A percentile compares a stretch with the other conserved stretches of the same genome.
Conservation (phyloP, 2,888 invertebrate genomes). For the Apodemia mormo region DNA sequence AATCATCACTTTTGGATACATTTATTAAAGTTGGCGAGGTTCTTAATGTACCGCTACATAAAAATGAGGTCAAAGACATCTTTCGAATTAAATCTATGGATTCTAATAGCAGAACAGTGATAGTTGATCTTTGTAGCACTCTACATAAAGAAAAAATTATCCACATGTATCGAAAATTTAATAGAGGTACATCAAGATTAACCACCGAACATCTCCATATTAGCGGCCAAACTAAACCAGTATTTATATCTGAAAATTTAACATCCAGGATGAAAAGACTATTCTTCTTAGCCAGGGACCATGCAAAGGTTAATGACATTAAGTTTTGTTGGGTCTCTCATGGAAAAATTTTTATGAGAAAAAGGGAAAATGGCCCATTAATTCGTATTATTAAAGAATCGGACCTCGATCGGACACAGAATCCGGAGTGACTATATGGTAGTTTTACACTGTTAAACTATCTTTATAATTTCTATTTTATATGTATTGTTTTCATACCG, state of each 20-base stretch:
- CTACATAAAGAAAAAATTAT: constrained; percentile 23
- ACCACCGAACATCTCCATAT: not conserved
- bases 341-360: constrained; percentile 8
- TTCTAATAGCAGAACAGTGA: constrained; percentile 23
- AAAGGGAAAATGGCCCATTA: constrained; percentile 3
- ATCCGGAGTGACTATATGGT: not conserved
- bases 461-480: not conserved
- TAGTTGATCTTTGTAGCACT: constrained; percentile 28
- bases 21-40: not conserved
- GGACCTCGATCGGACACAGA: too few relatives aligned
- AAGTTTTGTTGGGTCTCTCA: not conserved
- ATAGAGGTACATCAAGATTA: constrained; percentile 3
- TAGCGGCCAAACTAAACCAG: not conserved
- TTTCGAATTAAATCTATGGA: constrained; percentile 24
- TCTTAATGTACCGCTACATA: constrained; percentile 21
- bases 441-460: not conserved
- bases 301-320: too few relatives aligned
- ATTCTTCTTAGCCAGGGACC: too few relatives aligned
- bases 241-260: too few relatives aligned
- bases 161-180: too few relatives aligned
- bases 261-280: too few relatives aligned
- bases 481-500: not conserved
- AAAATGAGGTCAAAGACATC: constrained; percentile 20
- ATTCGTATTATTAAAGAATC: not conserved
- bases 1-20: constrained; percentile 18